Percentiles rank a stretch among this genome's conserved stretches.
Conservation (phyloP, 2,888 invertebrate genomes). For the Reticulitermes lucifugus region DNA sequence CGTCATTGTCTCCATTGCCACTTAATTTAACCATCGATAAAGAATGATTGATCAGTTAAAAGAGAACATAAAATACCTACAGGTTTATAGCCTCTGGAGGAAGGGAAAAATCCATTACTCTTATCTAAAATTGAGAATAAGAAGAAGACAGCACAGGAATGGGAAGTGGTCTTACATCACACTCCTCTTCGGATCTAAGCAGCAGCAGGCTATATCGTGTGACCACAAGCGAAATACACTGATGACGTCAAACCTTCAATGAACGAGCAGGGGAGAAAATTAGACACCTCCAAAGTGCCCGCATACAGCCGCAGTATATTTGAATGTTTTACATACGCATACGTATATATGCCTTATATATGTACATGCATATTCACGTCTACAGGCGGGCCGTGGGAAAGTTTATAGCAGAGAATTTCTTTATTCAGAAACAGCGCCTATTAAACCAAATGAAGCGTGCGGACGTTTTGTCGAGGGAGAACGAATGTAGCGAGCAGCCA, state of each 20-base stretch:
- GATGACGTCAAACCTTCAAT: background rate
- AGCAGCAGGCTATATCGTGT: background rate
- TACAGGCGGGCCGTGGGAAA: background rate
- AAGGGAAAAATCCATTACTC: constrained; percentile 12
- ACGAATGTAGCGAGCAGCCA: background rate
- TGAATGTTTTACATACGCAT: background rate
- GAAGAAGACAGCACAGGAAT: background rate
- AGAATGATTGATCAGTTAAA: constrained; percentile 22
- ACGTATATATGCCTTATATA: too few relatives aligned
- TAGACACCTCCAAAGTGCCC: background rate
- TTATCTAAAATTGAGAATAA: constrained; percentile 22
- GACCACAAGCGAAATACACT: background rate
- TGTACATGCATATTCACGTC: background rate
- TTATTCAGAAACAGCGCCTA: background rate
- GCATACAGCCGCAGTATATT: background rate
- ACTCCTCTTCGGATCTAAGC: background rate
- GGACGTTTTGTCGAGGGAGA: background rate
- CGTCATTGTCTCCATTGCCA: constrained; percentile 6
- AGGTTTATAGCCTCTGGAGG: background rate
- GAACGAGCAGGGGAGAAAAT: background rate
- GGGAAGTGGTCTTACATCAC: background rate
- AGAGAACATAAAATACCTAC: background rate
- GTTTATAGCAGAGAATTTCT: background rate
- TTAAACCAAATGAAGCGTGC: background rate
- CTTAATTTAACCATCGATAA: constrained; percentile 25